These are phyloP conservation scores for rabbit (Oryctolagus cuniculus) DNA, from an alignment of 2,113 vertebrate species.

Conservation along the genomic window mOryCun1.1 NC_091445.1:48844501-48845000, in stretches of 20 bases:
- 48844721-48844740: background rate
- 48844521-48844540: background rate
- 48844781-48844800: background rate
- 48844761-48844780: background rate
- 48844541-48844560: background rate
- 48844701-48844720: background rate
- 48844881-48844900: too few species aligned
- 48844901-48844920: too few species aligned
- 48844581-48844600: rapidly evolving
- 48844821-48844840: too few species aligned
- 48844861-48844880: too few species aligned
- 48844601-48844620: background rate
- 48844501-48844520: background rate
- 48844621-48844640: background rate
- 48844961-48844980: too few species aligned
- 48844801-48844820: background rate
- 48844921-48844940: too few species aligned
- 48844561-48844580: rapidly evolving
- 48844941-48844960: too few species aligned
- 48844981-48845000: too few species aligned
- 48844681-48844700: background rate
- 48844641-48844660: background rate
- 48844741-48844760: background rate
- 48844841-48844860: too few species aligned
- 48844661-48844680: too few species aligned